phyloP scores from a whole-genome alignment of 2,888 invertebrate genomes.

The Pseudococcus longispinus region DNA sequence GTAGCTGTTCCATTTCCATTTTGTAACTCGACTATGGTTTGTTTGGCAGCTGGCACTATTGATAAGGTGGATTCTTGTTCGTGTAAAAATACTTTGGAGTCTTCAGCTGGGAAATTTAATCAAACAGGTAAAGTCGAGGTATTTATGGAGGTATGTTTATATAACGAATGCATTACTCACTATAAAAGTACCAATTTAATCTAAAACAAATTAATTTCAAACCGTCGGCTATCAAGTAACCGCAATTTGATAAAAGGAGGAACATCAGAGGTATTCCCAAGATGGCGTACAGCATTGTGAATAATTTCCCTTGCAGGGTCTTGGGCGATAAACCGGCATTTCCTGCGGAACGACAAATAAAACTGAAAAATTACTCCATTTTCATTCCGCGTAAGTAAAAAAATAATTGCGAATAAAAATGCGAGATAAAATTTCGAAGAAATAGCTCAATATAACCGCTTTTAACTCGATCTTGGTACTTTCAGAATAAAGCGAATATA shows the following conservation, averaged over 20 bases:
- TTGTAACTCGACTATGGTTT: constrained; percentile 6
- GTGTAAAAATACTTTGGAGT: neutral
- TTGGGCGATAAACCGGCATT: constrained; percentile 30
- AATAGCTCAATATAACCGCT: neutral
- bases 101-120: neutral
- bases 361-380: neutral
- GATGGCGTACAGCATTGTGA: constrained; percentile 25
- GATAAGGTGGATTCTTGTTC: constrained; percentile 2
- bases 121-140: neutral
- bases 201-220: constrained; percentile 35
- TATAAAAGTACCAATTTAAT: constrained; percentile 25
- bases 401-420: neutral
- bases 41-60: constrained; percentile 9
- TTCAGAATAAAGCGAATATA: neutral
- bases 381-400: neutral
- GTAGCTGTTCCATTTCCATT: neutral
- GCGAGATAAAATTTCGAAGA: neutral
- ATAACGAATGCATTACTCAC: neutral
- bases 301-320: constrained; percentile 14
- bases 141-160: no score
- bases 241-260: neutral
- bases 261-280: constrained; percentile 29
- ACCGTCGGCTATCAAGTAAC: constrained; percentile 13
- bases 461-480: neutral
- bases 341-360: neutral